These are phyloP conservation scores for Acanthisitta chloris DNA, from an alignment of 2,113 vertebrate species.

Conservation along the genomic window DNA sequence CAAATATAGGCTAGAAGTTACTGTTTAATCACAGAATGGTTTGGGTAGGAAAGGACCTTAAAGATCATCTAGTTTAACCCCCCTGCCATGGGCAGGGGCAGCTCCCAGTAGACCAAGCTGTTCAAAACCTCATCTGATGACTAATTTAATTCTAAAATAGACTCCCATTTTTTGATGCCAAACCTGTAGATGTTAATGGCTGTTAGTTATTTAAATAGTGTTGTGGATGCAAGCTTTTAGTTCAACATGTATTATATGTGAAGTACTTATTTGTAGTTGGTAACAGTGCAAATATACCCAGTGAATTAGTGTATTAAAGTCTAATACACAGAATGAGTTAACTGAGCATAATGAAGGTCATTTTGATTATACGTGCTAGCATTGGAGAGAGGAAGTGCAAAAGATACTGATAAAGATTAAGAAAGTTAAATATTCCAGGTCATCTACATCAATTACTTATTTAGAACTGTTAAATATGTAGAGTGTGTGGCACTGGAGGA, in stretches of 20 bases:
- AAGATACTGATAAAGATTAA: too few species aligned
- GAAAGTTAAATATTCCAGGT: neutral
- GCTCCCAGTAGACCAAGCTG: neutral
- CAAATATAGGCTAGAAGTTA: neutral
- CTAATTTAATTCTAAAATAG: neutral
- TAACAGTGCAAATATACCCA: too few species aligned
- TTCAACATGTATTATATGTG: too few species aligned
- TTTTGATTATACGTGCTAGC: too few species aligned
- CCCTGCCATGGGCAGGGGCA: neutral
- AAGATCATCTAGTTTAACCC: neutral
- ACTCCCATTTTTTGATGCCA: neutral
- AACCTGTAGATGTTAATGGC: neutral
- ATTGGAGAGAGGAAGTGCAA: too few species aligned
- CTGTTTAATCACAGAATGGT: neutral
- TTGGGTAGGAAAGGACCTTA: neutral
- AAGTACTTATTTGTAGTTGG: too few species aligned
- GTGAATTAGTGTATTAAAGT: too few species aligned
- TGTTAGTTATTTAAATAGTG: neutral
- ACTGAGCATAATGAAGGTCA: too few species aligned
- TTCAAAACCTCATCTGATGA: neutral
- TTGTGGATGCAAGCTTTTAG: too few species aligned
- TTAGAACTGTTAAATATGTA: neutral
- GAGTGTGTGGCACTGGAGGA: neutral
- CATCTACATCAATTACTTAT: neutral
- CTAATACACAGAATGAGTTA: too few species aligned